Base-by-base conservation (phyloP, 2,888 invertebrate species). In the Nomada fucata region DNA sequence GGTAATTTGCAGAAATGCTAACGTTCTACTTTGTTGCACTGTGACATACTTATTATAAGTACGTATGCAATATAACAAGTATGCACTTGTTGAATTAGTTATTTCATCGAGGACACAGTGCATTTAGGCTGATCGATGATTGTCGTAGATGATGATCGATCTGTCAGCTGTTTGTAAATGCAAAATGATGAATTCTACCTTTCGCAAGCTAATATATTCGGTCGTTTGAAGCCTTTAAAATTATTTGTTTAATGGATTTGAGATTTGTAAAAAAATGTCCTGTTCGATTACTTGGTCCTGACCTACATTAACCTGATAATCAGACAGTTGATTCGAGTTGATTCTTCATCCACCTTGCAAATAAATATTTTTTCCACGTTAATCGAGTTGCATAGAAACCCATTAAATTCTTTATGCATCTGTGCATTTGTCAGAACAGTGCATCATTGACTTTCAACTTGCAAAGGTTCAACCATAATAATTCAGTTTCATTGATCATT, bases 281-380 rank as follows among this genome's bases (percentile, higher is more conserved):
- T 36, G 4, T 53, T 52, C 5, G n/a, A 53, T 26, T n/a, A 4
- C 44, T 13, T 18, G 26, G 20, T 1, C 61, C 13, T 67, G 65
- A 74, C 60, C 75, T 67, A 47, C 9, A 18, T 29, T 67, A 73
- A 60, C 36, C 36, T 36, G 36, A 7, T 7, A 36, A 36, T 36
- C 36, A 36, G 36, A 1, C 36, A 36, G 7, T 7, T n/a, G n/a
- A n/a, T n/a, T 7, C 7, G 36, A 36, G 36, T 7, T 36, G 0
- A 36, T 36, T 36, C 7, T 36, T 36, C 36, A 36, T 7, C 36
- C 36, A 0, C 7, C 7, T 36, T 0, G 7, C 0, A 36, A 7
- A 36, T 36, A 36, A 36, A 36, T 36, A 36, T 36, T 36, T 36
- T 29, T 36, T 36, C 36, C 36, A 36, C 1, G 36, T 7, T 7